Percentiles rank a stretch among this genome's conserved stretches.
These are phyloP conservation scores for Numenius phaeopus DNA, from an alignment of 2,797 vertebrate species.

Conservation along the genomic window DNA sequence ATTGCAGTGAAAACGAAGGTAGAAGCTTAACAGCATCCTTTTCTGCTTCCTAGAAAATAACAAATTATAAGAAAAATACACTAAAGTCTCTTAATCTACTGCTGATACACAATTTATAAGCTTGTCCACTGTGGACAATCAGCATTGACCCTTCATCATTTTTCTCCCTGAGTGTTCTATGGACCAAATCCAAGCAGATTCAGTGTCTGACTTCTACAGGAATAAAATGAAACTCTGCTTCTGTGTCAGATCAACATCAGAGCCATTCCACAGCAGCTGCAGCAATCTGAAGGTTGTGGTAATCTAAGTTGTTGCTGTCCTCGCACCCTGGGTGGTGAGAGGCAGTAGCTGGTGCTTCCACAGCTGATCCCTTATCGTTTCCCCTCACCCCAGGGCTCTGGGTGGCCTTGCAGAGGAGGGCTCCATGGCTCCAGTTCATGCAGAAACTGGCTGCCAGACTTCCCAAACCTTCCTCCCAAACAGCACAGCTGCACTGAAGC, in stretches of 20 bases:
- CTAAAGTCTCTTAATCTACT: not conserved
- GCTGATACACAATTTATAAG: not conserved
- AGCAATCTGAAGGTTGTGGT: not conserved
- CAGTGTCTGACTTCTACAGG: not conserved
- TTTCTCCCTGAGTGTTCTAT: not conserved
- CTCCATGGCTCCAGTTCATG: not conserved
- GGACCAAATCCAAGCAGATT: not conserved
- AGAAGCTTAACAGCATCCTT: not conserved
- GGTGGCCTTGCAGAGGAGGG: not conserved
- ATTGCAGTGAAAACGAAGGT: not conserved
- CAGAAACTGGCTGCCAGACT: not conserved
- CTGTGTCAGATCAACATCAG: not conserved
- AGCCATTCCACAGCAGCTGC: not conserved
- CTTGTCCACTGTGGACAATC: not conserved
- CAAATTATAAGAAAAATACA: not conserved
- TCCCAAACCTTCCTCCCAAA: not conserved
- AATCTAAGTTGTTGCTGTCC: not conserved
- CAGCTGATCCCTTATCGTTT: not conserved
- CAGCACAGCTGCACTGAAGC: not conserved
- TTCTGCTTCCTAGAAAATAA: not conserved
- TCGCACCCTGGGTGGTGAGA: not conserved
- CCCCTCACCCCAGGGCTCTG: not conserved
- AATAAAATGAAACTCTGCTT: not conserved
- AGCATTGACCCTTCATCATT: not conserved
- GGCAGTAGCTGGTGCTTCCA: not conserved